Base-by-base conservation (phyloP, 1,140 invertebrate species). In the Homalodisca vitripennis region DNA sequence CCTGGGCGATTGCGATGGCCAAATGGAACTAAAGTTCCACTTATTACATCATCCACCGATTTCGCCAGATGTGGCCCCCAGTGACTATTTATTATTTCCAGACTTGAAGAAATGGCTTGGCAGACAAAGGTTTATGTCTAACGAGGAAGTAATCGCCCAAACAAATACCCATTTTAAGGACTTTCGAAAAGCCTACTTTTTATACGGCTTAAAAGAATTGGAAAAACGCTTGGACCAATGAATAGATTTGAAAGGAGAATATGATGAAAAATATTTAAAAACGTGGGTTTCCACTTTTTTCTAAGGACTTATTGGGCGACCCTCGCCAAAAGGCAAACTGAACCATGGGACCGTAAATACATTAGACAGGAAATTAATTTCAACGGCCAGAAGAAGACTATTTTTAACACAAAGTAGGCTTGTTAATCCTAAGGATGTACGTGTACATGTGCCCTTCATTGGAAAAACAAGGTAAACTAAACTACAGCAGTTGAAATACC, bases 51-150 rank as follows among this genome's bases (percentile, higher is more conserved):
- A 17, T 41, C 6, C 34, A 41, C 34, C 34, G 17, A 17, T 10
- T 41, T 41, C 34, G 17, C 34, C 17, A 10, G 34, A 17, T 41
- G 17, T 17, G 17, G 34, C 17, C 17, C 17, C 34, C 17, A 41
- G 17, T 41, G 34, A 41, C 34, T 41, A 41, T 41, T 63, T 41
- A n/a, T 62, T 65, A 26, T 69, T 69, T 34, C 31, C 57, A 29
- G 64, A 69, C 32, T 30, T 69, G 1, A 64, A 69, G 46, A 65
- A 69, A 46, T 64, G 55, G 55, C 57, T 69, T 10, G 57, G 57
- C 14, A 26, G 68, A 27, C 29, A 41, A 10, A 41, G 17, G 6
- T 41, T 41, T 41, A 10, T 17, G 17, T 41, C 34, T 10, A 41
- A 41, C 34, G 17, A 41, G 17, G 34, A 41, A 41, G 6, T 41